Conservation (phyloP, 2,113 vertebrate species). For the Peucedramus taeniatus region DNA sequence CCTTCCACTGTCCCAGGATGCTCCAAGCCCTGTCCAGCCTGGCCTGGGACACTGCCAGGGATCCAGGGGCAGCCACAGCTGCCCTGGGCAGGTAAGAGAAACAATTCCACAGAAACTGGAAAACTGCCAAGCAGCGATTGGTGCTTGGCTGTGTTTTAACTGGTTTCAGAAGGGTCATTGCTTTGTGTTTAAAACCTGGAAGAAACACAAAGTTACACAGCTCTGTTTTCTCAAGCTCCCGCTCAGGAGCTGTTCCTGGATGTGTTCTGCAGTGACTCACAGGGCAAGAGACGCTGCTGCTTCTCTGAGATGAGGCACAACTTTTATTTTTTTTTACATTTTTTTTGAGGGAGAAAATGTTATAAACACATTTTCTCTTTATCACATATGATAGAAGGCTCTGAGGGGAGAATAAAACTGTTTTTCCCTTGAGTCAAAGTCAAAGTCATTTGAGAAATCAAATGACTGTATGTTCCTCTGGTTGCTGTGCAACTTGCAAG, state of each 20-base stretch:
- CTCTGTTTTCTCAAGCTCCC: neutral
- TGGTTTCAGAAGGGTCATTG: neutral
- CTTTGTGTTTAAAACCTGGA: neutral
- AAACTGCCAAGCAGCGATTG: neutral
- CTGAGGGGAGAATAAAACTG: conserved; percentile 37
- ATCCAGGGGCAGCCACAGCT: neutral
- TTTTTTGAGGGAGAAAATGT: neutral
- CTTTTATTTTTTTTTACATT: neutral
- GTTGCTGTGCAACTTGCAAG: conserved; percentile 56
- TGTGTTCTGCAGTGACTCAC: conserved; percentile 18
- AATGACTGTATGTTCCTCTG: conserved; percentile 36
- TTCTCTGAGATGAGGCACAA: conserved; percentile 10
- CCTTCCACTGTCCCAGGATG: fast-evolving
- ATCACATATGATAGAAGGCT: conserved; percentile 36
- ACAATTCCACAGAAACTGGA: neutral
- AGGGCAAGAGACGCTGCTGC: neutral
- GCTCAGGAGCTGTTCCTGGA: neutral
- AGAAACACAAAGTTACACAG: neutral
- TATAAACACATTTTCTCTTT: conserved; percentile 52
- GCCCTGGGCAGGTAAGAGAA: neutral
- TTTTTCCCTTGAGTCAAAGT: conserved; percentile 49
- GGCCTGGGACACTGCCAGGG: neutral
- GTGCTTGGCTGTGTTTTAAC: neutral
- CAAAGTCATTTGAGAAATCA: conserved; percentile 58
- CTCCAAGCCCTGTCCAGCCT: fast-evolving